Conservation (phyloP, 2,113 vertebrate genomes). For the Tiliqua scincoides region DNA sequence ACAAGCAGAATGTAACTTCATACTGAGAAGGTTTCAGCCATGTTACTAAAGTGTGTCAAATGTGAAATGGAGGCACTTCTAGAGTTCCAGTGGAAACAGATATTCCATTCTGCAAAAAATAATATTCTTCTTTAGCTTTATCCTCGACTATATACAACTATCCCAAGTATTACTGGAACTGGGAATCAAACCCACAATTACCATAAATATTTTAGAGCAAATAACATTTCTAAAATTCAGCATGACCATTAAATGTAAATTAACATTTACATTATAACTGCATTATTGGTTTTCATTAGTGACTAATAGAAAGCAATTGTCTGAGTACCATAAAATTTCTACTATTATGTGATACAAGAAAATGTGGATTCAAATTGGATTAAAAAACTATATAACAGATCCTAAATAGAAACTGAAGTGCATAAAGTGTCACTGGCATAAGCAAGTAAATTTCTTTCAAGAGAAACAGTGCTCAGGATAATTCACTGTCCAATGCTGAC, state of each 20-base stretch:
- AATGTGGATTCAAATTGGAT: constrained; percentile 9
- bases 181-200: constrained; percentile 27
- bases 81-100: constrained; percentile 32
- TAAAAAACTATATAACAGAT: constrained; percentile 9
- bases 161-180: constrained; percentile 12
- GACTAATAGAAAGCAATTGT: constrained; percentile 22
- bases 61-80: constrained; percentile 31
- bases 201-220: constrained; percentile 22
- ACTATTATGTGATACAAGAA: constrained; percentile 6
- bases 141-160: constrained; percentile 39
- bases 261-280: background rate
- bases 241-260: constrained; percentile 9
- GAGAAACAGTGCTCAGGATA: constrained; percentile 30
- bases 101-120: constrained; percentile 44
- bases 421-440: background rate
- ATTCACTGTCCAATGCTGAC: constrained; percentile 28
- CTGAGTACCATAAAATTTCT: background rate
- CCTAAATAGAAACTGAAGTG: constrained; percentile 20
- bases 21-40: background rate
- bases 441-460: background rate
- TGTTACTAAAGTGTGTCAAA: constrained; percentile 1
- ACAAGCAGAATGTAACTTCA: constrained; percentile 22
- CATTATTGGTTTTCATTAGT: background rate
- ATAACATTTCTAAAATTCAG: constrained; percentile 1
- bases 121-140: constrained; percentile 48